These are phyloP conservation scores for Calephelis perditalis DNA, from an alignment of 2,888 invertebrate genomes.

Conservation along the genomic window DNA sequence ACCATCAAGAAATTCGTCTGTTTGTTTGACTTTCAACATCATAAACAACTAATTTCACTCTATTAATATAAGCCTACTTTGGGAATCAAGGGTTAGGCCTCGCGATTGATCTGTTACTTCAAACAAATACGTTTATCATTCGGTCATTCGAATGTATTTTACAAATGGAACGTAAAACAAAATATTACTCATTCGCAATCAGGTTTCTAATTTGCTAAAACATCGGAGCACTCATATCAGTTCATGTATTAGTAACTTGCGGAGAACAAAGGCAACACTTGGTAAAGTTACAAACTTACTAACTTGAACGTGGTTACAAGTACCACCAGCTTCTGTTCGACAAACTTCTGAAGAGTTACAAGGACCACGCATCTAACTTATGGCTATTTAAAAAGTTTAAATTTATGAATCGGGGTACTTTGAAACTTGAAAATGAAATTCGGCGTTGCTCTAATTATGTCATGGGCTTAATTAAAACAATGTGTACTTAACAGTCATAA, in stretches of 20 bases:
- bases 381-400: slow-evolving; percentile 12
- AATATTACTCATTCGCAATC: slow-evolving; percentile 3
- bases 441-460: slow-evolving; percentile 1
- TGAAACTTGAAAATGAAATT: slow-evolving; percentile 8
- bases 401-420: slow-evolving; percentile 8
- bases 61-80: too few relatives aligned
- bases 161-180: slow-evolving; percentile 18
- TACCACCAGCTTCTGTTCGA: slow-evolving; percentile 8
- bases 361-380: slow-evolving; percentile 8
- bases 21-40: too few relatives aligned
- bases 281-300: slow-evolving; percentile 12
- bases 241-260: slow-evolving; percentile 6
- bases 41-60: too few relatives aligned
- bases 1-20: too few relatives aligned
- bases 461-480: too few relatives aligned
- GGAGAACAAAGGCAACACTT: slow-evolving; percentile 9
- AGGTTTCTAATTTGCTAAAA: slow-evolving; percentile 10
- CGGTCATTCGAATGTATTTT: neutral
- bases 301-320: slow-evolving; percentile 11
- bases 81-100: too few relatives aligned
- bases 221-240: slow-evolving; percentile 3
- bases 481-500: too few relatives aligned
- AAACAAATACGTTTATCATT: too few relatives aligned
- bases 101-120: too few relatives aligned
- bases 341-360: slow-evolving; percentile 10